Percentiles rank a stretch among this genome's conserved stretches.
Evolutionary conservation across 2,888 invertebrate species (phyloP).

Genomic region (Lepidocyrtoides sp.): DNA sequence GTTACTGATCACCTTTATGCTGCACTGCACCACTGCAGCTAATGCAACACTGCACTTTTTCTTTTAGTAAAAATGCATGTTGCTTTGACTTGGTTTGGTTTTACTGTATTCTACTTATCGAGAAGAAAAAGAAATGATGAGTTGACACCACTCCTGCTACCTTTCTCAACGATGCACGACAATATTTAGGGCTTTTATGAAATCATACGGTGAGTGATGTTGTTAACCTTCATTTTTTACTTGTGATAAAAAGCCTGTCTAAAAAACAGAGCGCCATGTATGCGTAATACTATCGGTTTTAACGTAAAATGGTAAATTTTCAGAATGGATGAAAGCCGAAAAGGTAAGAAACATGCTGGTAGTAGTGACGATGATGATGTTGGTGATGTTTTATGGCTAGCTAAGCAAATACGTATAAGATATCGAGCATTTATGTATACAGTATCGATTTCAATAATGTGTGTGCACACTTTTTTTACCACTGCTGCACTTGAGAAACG

Average conservation of each 20-base stretch:
- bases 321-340: not conserved
- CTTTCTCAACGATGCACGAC: not conserved
- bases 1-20: too few relatives aligned
- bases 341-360: conserved; percentile 54
- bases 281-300: not conserved
- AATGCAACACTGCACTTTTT: not conserved
- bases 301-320: not conserved
- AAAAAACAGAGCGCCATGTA: conserved; percentile 9
- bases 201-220: conserved; percentile 3
- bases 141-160: conserved; percentile 8
- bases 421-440: not conserved
- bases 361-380: conserved; percentile 27
- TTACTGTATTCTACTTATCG: conserved; percentile 27
- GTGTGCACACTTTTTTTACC: not conserved
- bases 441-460: conserved; percentile 51
- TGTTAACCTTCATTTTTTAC: conserved; percentile 43
- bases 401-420: not conserved
- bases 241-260: not conserved
- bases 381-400: conserved; percentile 36
- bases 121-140: conserved; percentile 37
- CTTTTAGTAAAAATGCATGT: not conserved
- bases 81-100: not conserved
- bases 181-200: not conserved
- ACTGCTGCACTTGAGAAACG: not conserved
- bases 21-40: not conserved